phyloP scores from a whole-genome alignment of 2,113 vertebrate genomes.

The Cynopterus brachyotis region DNA sequence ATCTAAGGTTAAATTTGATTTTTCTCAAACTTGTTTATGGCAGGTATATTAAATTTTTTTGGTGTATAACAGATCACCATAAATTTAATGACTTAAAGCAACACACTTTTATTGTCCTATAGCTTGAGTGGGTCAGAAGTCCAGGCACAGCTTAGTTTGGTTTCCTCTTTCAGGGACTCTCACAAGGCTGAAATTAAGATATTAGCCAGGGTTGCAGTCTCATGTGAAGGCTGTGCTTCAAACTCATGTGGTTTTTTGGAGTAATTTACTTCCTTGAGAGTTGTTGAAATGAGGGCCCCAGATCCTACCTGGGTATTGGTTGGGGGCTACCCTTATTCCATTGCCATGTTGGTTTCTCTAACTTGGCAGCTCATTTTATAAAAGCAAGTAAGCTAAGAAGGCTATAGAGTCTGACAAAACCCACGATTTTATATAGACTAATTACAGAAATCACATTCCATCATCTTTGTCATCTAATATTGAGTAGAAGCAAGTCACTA shows the following conservation, averaged over 20 bases:
- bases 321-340: neutral
- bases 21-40: neutral
- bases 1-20: neutral
- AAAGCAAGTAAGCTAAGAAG: neutral
- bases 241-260: neutral
- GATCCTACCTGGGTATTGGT: neutral
- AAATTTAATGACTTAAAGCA: neutral
- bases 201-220: neutral
- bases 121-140: neutral
- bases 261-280: neutral
- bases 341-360: neutral
- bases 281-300: neutral
- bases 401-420: neutral
- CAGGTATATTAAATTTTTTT: neutral
- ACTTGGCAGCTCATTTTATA: neutral
- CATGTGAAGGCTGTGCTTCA: neutral
- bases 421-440: neutral
- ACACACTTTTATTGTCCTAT: neutral
- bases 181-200: fast-evolving
- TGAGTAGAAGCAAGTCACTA: neutral
- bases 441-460: neutral
- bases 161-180: neutral
- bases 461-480: neutral
- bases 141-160: neutral
- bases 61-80: neutral